Percentiles rank a stretch among this genome's conserved stretches.
Conservation (phyloP, 2,113 vertebrate genomes). For the Chloropsis cyanopogon region DNA sequence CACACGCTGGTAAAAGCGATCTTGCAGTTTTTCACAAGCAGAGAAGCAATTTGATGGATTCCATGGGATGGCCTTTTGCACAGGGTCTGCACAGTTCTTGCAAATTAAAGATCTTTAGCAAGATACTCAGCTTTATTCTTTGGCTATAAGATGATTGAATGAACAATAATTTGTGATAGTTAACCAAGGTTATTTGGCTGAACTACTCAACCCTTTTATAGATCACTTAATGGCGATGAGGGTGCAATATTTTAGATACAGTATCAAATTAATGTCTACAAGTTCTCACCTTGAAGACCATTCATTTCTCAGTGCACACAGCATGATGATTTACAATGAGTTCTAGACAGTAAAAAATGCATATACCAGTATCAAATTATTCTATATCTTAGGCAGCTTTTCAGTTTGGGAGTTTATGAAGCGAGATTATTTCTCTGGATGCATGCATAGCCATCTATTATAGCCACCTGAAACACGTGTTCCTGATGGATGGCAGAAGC, state of each 20-base stretch:
- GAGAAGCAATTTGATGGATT: neutral
- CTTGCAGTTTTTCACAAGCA: neutral
- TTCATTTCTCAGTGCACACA: conserved; percentile 10
- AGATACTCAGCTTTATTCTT: neutral
- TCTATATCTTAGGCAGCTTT: neutral
- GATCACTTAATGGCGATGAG: neutral
- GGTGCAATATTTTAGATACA: conserved; percentile 33
- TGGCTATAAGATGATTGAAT: neutral
- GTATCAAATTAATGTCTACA: neutral
- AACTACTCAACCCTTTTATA: conserved; percentile 1
- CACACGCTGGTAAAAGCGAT: rapidly evolving
- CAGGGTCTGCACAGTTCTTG: neutral
- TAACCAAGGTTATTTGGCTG: conserved; percentile 44
- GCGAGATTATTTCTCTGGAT: conserved; percentile 34
- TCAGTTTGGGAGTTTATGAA: conserved; percentile 27
- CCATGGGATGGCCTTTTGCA: neutral
- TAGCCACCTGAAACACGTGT: neutral
- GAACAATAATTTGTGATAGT: neutral
- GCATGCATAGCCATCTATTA: neutral
- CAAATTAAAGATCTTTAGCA: neutral
- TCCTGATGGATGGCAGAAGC: conserved; percentile 10
- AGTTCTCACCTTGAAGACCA: conserved; percentile 46
- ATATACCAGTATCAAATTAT: conserved; percentile 4
- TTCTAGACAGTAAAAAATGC: conserved; percentile 32
- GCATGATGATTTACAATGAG: conserved; percentile 9